Base-by-base conservation (phyloP, 2,888 invertebrate genomes). In the Lochmaea crataegi region DNA sequence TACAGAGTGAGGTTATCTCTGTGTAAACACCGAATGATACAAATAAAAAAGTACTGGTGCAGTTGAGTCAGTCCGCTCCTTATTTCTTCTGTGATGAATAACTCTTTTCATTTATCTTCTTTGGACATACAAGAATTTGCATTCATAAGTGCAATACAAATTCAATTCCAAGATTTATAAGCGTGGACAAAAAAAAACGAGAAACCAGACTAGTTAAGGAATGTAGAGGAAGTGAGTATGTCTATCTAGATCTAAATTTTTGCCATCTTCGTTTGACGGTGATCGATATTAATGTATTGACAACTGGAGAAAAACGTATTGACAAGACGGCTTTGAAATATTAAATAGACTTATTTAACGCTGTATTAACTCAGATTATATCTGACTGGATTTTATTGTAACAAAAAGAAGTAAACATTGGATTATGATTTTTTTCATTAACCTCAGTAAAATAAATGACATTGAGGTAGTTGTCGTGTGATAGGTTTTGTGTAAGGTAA, bases 181-280 rank as follows among this genome's bases (percentile, higher is more conserved):
- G 41, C 63, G 10, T 63, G 48, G 69, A 69, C 69, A 4, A 61
- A 58, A 58, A 42, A 60, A 38, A 41, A 61, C 61, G 41, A 61
- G 38, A 61, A 61, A 61, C 61, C 3, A 61, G 61, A 61, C n/a
- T 42, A 42, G 26, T 63, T 69, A 42, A 53, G 53, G 61, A 53
- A 63, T 42, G 61, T 38, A 69, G 22, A 63, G 69, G 69, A 63
- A 69, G 53, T 56, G 26, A 56, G 18, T 26, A 12, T 32, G 18
- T 32, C 41, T 69, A 69, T 69, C 69, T 69, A 18, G 68, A 68
- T 68, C 51, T 60, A 51, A 69, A 53, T 69, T 69, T 57, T 53
- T 61, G 16, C 61, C 10, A 32, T 58, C 7, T 26, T 58, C 41
- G 18, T 38, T 61, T 16, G 38, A 61, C 51, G 51, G 16, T 53